phyloP scores from a whole-genome alignment of 37 sponge, comb jelly and placozoan genomes.

The Haliclona indistincta region DNA sequence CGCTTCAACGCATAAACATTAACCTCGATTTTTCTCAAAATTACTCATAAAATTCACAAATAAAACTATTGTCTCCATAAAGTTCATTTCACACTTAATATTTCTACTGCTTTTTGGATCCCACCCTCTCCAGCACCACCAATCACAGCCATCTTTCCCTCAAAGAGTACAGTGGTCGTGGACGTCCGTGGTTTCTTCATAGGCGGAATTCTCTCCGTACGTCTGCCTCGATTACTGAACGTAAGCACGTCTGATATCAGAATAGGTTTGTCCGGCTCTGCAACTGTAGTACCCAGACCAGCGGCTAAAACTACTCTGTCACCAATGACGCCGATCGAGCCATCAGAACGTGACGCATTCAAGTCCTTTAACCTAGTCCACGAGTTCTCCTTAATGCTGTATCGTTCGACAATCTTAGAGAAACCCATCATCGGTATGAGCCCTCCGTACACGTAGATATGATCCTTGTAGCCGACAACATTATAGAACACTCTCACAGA shows the following conservation, averaged over 20 bases:
- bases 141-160: conserved; percentile 55
- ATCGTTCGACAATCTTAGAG: conserved; percentile 60
- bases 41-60: not conserved
- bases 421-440: conserved; percentile 57
- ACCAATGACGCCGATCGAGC: conserved; percentile 54
- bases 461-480: conserved; percentile 46
- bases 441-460: conserved; percentile 69
- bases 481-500: conserved; percentile 52
- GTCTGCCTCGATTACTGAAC: conserved; percentile 12
- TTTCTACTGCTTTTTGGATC: conserved; percentile 37
- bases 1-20: not conserved
- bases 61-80: not conserved
- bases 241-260: not conserved
- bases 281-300: conserved; percentile 29
- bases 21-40: not conserved
- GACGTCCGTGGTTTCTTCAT: conserved; percentile 44
- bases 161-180: conserved; percentile 29
- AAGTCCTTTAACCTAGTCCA: conserved; percentile 60
- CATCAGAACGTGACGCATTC: conserved; percentile 46
- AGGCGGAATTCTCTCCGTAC: conserved; percentile 39
- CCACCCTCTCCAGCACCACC: conserved; percentile 76
- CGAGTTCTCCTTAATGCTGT: conserved; percentile 49
- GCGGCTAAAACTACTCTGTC: conserved; percentile 49
- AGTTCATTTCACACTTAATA: conserved; percentile 32
- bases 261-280: not conserved